A percentile compares a stretch with the other conserved stretches of the same genome.
Conservation (phyloP, 2,113 vertebrate species). For the Antigone vipio region DNA sequence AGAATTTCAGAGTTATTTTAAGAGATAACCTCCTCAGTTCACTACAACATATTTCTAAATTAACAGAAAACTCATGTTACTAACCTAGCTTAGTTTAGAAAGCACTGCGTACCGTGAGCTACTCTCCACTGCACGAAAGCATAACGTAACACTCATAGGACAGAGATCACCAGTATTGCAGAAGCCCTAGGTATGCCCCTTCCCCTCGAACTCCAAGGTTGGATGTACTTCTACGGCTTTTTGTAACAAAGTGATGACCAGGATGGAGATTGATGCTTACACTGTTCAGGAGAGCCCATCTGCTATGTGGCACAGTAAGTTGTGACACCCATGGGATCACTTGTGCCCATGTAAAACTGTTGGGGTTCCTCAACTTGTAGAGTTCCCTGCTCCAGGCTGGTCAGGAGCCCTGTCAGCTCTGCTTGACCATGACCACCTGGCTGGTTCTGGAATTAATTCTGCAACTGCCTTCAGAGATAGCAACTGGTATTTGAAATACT, state of each 20-base stretch:
- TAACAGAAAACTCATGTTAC: slow-evolving; percentile 24
- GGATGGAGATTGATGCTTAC: neutral
- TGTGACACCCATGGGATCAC: neutral
- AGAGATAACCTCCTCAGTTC: neutral
- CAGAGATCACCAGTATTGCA: neutral
- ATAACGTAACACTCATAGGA: neutral
- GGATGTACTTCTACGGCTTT: neutral
- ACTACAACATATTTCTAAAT: neutral
- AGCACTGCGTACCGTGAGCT: neutral
- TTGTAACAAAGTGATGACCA: neutral
- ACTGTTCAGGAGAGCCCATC: neutral
- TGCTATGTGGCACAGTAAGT: neutral
- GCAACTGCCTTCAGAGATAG: neutral
- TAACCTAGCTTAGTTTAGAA: slow-evolving; percentile 9
- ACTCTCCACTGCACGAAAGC: neutral
- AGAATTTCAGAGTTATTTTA: neutral
- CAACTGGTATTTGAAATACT: neutral
- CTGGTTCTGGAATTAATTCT: neutral
- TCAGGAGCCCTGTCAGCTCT: neutral
- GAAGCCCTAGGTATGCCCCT: neutral
- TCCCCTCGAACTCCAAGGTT: neutral
- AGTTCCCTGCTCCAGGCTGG: neutral
- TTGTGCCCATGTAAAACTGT: neutral
- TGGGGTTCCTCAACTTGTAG: no score
- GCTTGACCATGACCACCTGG: neutral